These are phyloP conservation scores for Pyrocoelia pectoralis DNA, from an alignment of 2,888 invertebrate genomes.

Conservation along the genomic window DNA sequence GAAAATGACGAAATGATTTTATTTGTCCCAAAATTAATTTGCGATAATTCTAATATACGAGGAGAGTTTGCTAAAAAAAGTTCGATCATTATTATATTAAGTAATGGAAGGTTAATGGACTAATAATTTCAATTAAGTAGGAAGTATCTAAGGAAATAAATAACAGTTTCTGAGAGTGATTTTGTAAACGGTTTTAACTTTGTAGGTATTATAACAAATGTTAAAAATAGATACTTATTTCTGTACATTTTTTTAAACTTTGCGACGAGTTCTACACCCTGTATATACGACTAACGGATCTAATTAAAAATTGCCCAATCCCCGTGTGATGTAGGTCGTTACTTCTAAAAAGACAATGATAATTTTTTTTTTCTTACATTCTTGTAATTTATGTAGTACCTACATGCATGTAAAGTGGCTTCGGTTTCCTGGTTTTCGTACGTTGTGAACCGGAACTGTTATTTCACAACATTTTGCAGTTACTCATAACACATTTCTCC, in stretches of 20 bases:
- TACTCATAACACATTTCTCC: constrained; percentile 12
- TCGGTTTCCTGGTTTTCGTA: constrained; percentile 13
- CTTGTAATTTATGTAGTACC: background rate
- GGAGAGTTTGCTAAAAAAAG: no score
- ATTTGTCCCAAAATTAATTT: no score
- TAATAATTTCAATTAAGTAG: background rate
- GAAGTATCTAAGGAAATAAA: background rate
- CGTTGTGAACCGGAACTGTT: constrained; percentile 13
- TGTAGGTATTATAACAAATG: background rate
- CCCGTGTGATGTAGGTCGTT: background rate
- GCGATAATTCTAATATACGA: no score
- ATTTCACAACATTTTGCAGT: constrained; percentile 16
- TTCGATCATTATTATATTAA: no score
- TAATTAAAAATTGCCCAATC: constrained; percentile 1
- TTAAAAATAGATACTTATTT: background rate
- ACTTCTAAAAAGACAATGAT: background rate
- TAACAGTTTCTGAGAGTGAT: background rate
- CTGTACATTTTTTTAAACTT: background rate
- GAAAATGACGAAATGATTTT: no score
- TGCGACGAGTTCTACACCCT: no score
- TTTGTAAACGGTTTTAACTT: background rate
- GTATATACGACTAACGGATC: background rate
- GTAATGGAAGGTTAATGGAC: background rate
- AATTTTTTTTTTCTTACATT: background rate
- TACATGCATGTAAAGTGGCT: background rate